Evolutionary conservation across 2,888 invertebrate genomes (phyloP), one percentile per base, ranked within the genome.

Genomic region (Tanaodytes sp.): DNA sequence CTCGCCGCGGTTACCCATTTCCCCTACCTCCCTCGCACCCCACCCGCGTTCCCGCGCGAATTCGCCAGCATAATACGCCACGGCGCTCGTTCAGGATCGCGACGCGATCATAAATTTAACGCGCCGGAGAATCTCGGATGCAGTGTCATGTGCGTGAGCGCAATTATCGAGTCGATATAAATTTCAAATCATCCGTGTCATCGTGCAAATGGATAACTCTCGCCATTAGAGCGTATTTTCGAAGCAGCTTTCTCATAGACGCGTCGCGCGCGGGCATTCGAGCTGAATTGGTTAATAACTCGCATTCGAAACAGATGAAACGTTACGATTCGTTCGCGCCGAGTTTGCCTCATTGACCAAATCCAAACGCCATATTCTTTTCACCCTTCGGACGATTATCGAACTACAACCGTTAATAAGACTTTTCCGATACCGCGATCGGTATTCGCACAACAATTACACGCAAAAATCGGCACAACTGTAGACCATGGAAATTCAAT

Each of bases 251-350:
- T 52, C 49, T 55, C 65, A 61, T 55, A 65, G 45, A 55, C 51
- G 54, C 43, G 33, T 33, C 45, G 43, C 49, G 39, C 52, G 4
- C n/a, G 33, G n/a, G n/a, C 51, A 33, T 58, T 52, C 45, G 37
- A 31, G 37, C 46, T 59, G 49, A 55, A 57, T 49, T 43, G 57
- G 19, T 57, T n/a, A 48, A 74, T 76, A 77, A 78, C 78, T 76
- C 78, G 77, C 73, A 72, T n/a, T n/a, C n/a, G n/a, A n/a, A n/a
- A n/a, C 65, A 74, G 78, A 79, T 77, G 73, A 73, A 79, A 79
- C 76, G 73, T 73, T 48, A 20, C 72, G 72, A 76, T 78, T 80
- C 76, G 73, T 76, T 75, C n/a, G n/a, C n/a, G n/a, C n/a, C n/a
- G n/a, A n/a, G n/a, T n/a, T n/a, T n/a, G n/a, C n/a, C n/a, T n/a